Evolutionary conservation across 2,888 invertebrate genomes (phyloP), one percentile per base, ranked within the genome.

Genomic region (Latheticus oryzae): DNA sequence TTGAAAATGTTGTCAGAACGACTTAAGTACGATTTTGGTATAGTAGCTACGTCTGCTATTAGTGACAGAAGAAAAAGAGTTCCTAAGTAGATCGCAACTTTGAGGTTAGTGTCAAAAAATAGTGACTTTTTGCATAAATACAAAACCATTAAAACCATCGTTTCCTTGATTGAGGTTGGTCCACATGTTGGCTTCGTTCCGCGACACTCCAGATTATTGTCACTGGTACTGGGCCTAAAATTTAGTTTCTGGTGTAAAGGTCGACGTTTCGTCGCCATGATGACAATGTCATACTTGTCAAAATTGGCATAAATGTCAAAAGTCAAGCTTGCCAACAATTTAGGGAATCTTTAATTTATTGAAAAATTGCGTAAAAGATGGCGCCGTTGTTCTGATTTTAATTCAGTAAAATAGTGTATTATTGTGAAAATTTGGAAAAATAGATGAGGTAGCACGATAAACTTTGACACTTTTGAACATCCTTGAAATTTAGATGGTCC

Each of bases 1-100:
- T 99, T 99, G 45, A 98, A 87, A 40, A 95, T 74, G 76, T 97
- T 98, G 73, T 91, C 90, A 67, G 95, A 96, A 73, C 93, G 84
- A n/a, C 96, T 87, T 71, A 97, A 90, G 73, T 95, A 96, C 1
- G 89, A 85, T 73, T 88, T 91, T 0, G 95, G 93, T 75, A 93
- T 86, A 5, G 91, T 86, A 26, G 88, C 70, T 63, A 94, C 88
- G 78, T 97, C 97, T 5, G 89, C 87, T 66, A 97, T 82, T 5
- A 97, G 80, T 5, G 96, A 96, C 23, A 94, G 83, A 48, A 93
- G 74, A 75, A 96, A 92, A 60, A 96, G 83, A 62, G 88, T 85
- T 63, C 87, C 88, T 70, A 94, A 82, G 79, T 97, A 97, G 21
- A 94, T 81, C 5, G 88, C 89, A 72, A 96, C 89, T 83, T 93